Evolutionary conservation across 2,888 invertebrate species (phyloP), one percentile per base, ranked within the genome.

Genomic region (Plebejus argus): DNA sequence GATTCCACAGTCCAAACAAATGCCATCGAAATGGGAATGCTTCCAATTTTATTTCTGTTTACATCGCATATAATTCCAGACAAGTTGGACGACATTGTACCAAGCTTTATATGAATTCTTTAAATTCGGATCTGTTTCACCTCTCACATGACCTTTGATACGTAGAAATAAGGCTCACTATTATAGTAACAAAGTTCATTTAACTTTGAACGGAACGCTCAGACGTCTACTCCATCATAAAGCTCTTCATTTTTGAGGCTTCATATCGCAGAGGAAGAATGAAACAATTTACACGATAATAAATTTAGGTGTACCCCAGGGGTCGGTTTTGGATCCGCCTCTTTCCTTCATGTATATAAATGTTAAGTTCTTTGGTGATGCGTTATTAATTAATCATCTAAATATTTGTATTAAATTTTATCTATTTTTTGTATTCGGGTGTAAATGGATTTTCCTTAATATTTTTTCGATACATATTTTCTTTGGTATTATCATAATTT

Each of bases 31-130:
- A 66, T 18, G 66, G 66, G 66, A 66, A 66, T 66, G 66, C 66
- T 28, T 28, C 66, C 28, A 66, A 66, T 66, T 33, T 28, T 66
- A 66, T 66, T 66, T 66, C 28, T 66, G 28, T 66, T 66, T 28
- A 66, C 66, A 66, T 66, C 28, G 28, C 66, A 28, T 66, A 66
- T 66, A 66, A 66, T 66, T 66, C 66, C 28, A 28, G 66, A 66
- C 66, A 66, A 66, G 66, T 33, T 15, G 28, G 28, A 66, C 18
- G 66, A 66, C 66, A 66, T 66, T 66, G 66, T 66, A 23, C 12
- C 20, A 66, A 66, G 66, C 33, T 66, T 66, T 66, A 66, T 66
- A 66, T 66, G 66, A 66, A 66, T 66, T 66, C 66, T 33, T 66
- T 23, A 61, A 4, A 61, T 20, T 23, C 61, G 23, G 23, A 23